Percentiles rank a stretch among this genome's conserved stretches.
Conservation (phyloP, 2,113 vertebrate genomes). For the Alethe castanea region DNA sequence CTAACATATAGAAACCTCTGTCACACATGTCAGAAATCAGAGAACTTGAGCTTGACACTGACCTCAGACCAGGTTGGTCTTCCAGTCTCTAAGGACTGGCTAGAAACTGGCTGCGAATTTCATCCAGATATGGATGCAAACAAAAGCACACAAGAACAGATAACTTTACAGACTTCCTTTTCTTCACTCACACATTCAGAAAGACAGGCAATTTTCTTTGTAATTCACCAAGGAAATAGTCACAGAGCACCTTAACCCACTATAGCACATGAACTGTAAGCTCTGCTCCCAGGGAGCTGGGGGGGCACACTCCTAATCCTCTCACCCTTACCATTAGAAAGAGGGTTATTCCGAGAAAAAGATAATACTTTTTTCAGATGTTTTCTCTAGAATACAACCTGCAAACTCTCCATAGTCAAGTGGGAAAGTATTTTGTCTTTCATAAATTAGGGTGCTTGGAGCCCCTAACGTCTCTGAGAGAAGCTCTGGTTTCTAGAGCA, state of each 20-base stretch:
- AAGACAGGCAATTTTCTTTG: neutral
- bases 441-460: neutral
- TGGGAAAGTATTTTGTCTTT: neutral
- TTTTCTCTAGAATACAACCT: neutral
- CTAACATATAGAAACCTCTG: neutral
- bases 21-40: neutral
- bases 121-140: neutral
- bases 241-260: neutral
- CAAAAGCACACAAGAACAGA: neutral
- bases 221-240: neutral
- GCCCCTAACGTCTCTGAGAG: neutral
- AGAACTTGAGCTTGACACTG: neutral
- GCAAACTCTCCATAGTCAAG: neutral
- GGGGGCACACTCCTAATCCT: neutral
- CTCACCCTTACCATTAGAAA: neutral
- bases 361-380: accelerated
- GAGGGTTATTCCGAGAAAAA: neutral
- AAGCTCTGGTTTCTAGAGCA: neutral
- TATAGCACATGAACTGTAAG: neutral
- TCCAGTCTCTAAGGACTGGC: neutral
- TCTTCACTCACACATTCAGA: neutral
- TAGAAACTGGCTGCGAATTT: neutral
- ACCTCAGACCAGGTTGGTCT: neutral
- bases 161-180: neutral
- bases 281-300: neutral